Base-by-base conservation (phyloP, 2,888 invertebrate genomes). In the Imbricaverruca yamaguchii region DNA sequence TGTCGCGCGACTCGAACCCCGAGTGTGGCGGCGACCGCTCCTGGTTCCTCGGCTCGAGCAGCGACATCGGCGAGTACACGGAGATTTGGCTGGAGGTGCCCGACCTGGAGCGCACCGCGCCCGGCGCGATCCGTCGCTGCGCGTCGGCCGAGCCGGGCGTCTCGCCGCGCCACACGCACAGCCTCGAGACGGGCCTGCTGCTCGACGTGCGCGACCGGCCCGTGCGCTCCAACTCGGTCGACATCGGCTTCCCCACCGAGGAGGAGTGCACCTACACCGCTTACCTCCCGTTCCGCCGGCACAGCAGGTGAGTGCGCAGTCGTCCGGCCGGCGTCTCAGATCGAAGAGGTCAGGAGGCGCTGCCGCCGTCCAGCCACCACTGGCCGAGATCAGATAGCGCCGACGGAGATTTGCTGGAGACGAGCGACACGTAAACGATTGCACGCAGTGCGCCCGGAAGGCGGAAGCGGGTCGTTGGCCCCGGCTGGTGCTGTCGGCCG, bases 191-290 rank as follows among this genome's bases (percentile, higher is more conserved):
- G 63, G 80, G 53, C 23, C 77, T 59, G 78, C 59, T 57, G 84
- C 86, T 86, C 82, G 88, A 85, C 84, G 89, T 88, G 84, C 81
- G 85, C 84, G 63, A 74, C 80, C 15, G 85, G 84, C 85, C 86
- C 25, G 90, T 92, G 61, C 90, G 95, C 80, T 94, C 94, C 63
- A 91, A 94, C 83, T 94, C 94, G 80, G 94, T 95, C 83, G 95
- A 95, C 88, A 95, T 95, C 85, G 94, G 94, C 80, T 88, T 95
- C 84, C 95, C 95, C 57, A 94, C 94, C 15, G 92, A 93, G 83
- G 93, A 93, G 85, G 94, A 94, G 87, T 93, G 94, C 57, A 90
- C 93, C 84, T 95, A 94, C 87, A 94, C 94, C 85, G 94, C 94
- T n/a, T 88, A 95, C 84, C 74, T 74, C 55, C 74, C 74, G 18